Evolutionary conservation across 1,140 invertebrate species (phyloP).

Genomic region (Orchestia grillus): DNA sequence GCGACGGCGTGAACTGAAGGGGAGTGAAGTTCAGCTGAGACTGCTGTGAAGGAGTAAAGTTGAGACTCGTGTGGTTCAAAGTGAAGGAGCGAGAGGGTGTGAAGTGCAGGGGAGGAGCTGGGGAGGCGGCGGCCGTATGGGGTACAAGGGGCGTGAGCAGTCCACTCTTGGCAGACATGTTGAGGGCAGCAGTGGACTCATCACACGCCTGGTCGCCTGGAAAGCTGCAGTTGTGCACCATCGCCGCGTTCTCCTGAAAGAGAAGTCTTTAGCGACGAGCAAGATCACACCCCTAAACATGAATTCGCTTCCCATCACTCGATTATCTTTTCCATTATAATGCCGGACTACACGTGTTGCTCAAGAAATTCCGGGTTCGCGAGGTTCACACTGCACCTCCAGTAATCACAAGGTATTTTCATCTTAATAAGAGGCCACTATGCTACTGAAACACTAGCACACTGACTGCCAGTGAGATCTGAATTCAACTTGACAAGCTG

Average conservation of each 20-base stretch:
- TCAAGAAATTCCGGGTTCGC: no score
- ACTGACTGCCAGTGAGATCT: no score
- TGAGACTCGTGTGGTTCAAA: conserved; percentile 27
- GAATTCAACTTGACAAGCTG: no score
- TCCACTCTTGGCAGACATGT: neutral
- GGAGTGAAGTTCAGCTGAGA: conserved; percentile 32
- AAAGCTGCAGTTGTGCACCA: conserved; percentile 49
- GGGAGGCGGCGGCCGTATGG: neutral
- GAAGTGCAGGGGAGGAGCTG: conserved; percentile 23
- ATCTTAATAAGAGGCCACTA: no score
- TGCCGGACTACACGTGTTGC: no score
- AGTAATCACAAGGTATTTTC: no score
- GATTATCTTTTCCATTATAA: no score
- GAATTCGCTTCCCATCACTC: no score
- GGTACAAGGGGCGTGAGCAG: neutral
- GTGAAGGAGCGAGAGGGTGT: conserved; percentile 16
- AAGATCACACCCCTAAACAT: no score
- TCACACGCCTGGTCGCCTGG: neutral
- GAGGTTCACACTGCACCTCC: no score
- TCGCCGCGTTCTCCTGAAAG: conserved; percentile 26
- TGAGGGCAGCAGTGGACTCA: neutral
- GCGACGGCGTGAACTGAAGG: neutral
- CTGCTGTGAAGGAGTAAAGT: conserved; percentile 29
- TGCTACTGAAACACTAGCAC: no score
- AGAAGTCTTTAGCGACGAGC: neutral